These are phyloP conservation scores for Hydropsyche tenuis DNA, from an alignment of 1,140 invertebrate species.

Conservation along the genomic window DNA sequence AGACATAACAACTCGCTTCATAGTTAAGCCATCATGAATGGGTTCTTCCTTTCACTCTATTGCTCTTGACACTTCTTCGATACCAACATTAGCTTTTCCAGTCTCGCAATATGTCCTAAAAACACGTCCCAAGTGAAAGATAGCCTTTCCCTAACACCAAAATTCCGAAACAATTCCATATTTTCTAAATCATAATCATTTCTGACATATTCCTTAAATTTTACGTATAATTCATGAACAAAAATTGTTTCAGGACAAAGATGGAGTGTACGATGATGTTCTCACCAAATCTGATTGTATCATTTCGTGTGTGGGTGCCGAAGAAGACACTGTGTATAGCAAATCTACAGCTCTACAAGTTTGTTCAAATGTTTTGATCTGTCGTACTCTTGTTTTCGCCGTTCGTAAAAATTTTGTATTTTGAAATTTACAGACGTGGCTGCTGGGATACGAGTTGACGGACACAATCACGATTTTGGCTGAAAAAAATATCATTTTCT, in stretches of 20 bases:
- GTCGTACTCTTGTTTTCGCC: conserved; percentile 14
- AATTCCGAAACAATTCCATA: too few species aligned
- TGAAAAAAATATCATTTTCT: conserved; percentile 83
- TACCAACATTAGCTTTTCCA: too few species aligned
- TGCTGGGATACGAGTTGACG: conserved; percentile 95
- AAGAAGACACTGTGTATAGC: conserved; percentile 94
- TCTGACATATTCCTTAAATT: too few species aligned
- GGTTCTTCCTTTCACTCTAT: too few species aligned
- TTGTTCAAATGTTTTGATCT: conserved; percentile 50
- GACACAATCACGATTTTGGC: conserved; percentile 95
- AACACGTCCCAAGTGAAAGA: too few species aligned
- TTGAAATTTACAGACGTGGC: conserved; percentile 79
- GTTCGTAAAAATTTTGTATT: conserved; percentile 1
- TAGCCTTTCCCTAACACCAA: too few species aligned
- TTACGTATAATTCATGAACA: too few species aligned
- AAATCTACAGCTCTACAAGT: conserved; percentile 95
- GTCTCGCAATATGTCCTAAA: too few species aligned
- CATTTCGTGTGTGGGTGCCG: conserved; percentile 87
- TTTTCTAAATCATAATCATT: too few species aligned
- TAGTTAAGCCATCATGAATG: too few species aligned
- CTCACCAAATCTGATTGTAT: conserved; percentile 89
- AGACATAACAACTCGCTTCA: too few species aligned
- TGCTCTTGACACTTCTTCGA: too few species aligned
- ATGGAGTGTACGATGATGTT: conserved; percentile 75
- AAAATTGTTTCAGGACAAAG: conserved; percentile 70